Percentiles rank a stretch among this genome's conserved stretches.
These are phyloP conservation scores for Leptobrachium ailaonicum DNA, from an alignment of 2,113 vertebrate genomes.

Conservation along the genomic window DNA sequence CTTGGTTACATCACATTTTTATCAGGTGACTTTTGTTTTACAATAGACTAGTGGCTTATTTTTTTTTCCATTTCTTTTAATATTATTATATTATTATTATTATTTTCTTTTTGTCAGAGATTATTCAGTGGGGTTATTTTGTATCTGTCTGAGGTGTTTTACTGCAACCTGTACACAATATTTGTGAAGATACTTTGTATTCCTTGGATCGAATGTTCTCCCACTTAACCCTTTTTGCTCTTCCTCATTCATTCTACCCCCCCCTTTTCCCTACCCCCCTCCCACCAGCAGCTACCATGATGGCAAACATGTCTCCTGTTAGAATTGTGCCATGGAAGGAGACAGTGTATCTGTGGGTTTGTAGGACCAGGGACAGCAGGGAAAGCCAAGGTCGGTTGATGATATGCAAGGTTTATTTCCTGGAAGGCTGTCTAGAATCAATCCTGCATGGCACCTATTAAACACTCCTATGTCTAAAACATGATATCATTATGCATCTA, in stretches of 20 bases:
- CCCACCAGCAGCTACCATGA: too few relatives aligned
- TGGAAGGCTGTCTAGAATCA: slow-evolving; percentile 8
- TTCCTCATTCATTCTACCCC: too few relatives aligned
- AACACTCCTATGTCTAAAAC: slow-evolving; percentile 10
- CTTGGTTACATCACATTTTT: slow-evolving; percentile 84
- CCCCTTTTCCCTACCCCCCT: too few relatives aligned
- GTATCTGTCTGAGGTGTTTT: slow-evolving; percentile 69
- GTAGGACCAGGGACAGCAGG: neutral
- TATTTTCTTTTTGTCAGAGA: slow-evolving; percentile 56
- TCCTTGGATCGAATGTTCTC: neutral
- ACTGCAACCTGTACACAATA: slow-evolving; percentile 76
- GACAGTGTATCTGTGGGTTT: neutral
- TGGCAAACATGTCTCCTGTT: neutral
- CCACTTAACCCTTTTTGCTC: too few relatives aligned
- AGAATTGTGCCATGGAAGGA: neutral
- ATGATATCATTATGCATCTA: slow-evolving; percentile 27
- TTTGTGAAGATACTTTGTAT: slow-evolving; percentile 62
- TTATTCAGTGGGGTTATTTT: slow-evolving; percentile 1
- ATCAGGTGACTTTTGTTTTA: slow-evolving; percentile 82
- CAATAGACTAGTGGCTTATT: slow-evolving; percentile 64
- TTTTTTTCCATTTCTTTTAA: slow-evolving; percentile 66
- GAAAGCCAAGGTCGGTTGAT: neutral
- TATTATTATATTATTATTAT: neutral
- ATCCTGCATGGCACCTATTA: slow-evolving; percentile 44
- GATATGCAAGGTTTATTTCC: neutral